These are phyloP conservation scores for Exaiptasia diaphana DNA, from an alignment of 64 coral and sea anemone species.

Conservation along the genomic window DNA sequence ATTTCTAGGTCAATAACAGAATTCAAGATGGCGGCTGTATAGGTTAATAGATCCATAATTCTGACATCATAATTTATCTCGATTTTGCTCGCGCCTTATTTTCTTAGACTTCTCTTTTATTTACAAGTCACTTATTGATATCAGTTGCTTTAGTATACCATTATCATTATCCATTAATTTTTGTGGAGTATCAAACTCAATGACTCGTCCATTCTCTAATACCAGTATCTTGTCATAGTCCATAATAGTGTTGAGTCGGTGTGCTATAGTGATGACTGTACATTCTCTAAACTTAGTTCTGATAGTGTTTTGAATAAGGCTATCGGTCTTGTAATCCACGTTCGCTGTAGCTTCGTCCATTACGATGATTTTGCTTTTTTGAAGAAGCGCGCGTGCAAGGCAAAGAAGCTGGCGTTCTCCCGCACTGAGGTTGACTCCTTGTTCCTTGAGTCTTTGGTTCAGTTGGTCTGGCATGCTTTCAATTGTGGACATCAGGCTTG, in stretches of 20 bases:
- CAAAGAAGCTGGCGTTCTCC: slow-evolving; percentile 70
- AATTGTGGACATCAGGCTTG: slow-evolving; percentile 37
- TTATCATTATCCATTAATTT: slow-evolving; percentile 25
- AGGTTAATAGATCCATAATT: no score
- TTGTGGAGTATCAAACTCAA: slow-evolving; percentile 46
- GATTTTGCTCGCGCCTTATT: no score
- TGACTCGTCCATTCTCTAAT: slow-evolving; percentile 46
- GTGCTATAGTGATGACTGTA: slow-evolving; percentile 66
- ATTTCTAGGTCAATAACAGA: no score
- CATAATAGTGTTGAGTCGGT: slow-evolving; percentile 60
- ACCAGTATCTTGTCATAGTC: slow-evolving; percentile 64
- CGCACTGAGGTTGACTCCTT: slow-evolving; percentile 58
- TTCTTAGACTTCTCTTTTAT: no score
- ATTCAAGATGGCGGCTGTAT: no score
- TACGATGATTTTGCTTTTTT: slow-evolving; percentile 57
- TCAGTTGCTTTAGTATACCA: slow-evolving; percentile 43
- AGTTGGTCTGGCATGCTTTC: background rate
- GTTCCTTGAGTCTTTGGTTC: slow-evolving; percentile 36
- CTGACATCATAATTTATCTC: no score
- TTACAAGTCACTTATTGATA: no score
- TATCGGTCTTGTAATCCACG: slow-evolving; percentile 63
- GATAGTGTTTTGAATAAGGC: slow-evolving; percentile 65
- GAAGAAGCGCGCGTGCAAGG: slow-evolving; percentile 52
- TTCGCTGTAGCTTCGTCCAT: slow-evolving; percentile 76
- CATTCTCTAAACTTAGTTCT: slow-evolving; percentile 57